A percentile compares a stretch with the other conserved stretches of the same genome.
These are phyloP conservation scores for Neodontobutis hainanensis DNA, from an alignment of 2,113 vertebrate species.

Conservation along the genomic window DNA sequence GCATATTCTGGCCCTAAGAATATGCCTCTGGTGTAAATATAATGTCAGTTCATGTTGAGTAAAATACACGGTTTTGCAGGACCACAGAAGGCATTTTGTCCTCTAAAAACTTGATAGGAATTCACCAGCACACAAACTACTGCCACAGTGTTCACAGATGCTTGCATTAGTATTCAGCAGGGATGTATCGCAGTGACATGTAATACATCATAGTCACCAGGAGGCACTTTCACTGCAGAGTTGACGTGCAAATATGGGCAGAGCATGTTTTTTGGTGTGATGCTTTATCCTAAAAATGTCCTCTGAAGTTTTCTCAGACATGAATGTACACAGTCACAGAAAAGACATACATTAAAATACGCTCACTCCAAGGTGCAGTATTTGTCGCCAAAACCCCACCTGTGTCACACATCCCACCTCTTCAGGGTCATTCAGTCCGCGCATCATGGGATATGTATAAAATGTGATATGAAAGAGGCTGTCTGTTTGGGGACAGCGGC, in stretches of 20 bases:
- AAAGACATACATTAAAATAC: constrained; percentile 29
- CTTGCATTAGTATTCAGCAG: constrained; percentile 76
- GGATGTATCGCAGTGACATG: constrained; percentile 70
- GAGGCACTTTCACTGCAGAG: constrained; percentile 67
- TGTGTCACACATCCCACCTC: constrained; percentile 28
- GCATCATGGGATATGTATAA: constrained; percentile 68
- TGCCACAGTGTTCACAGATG: constrained; percentile 64
- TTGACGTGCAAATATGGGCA: constrained; percentile 65
- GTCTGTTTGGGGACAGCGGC: constrained; percentile 55
- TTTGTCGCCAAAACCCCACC: constrained; percentile 19
- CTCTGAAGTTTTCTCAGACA: constrained; percentile 59
- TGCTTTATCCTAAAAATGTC: constrained; percentile 66
- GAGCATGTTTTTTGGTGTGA: constrained; percentile 66
- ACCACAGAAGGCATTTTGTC: constrained; percentile 9
- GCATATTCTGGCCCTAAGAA: not conserved
- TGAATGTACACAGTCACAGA: not conserved
- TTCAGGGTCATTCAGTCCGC: constrained; percentile 60
- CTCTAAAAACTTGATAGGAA: constrained; percentile 54
- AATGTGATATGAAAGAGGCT: constrained; percentile 56
- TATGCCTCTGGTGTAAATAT: not conserved
- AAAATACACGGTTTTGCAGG: not conserved
- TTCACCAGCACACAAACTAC: constrained; percentile 52
- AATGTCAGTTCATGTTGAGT: not conserved
- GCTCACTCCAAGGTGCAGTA: constrained; percentile 28
- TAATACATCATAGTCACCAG: constrained; percentile 79